A percentile compares a stretch with the other conserved stretches of the same genome.
Evolutionary conservation across 2,888 invertebrate genomes (phyloP).

Genomic region (Empis stercorea): DNA sequence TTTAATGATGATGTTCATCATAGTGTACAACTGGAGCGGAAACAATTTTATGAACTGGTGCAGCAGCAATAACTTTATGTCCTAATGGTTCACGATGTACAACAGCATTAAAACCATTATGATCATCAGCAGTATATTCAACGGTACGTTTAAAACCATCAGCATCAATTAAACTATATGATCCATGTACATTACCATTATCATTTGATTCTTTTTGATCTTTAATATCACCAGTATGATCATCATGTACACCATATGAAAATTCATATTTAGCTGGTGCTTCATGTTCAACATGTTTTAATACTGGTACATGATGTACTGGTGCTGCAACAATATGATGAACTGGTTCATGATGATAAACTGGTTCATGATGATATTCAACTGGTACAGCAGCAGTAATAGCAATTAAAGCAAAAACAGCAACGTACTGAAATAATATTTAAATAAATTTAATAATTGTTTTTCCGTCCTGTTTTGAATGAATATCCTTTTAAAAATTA

Average conservation of each 20-base stretch:
- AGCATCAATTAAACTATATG: conserved; percentile 41
- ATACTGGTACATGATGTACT: not conserved
- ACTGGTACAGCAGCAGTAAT: conserved; percentile 22
- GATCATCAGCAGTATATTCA: conserved; percentile 42
- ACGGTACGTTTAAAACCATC: conserved; percentile 42
- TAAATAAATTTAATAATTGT: not conserved
- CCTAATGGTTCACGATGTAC: conserved; percentile 40
- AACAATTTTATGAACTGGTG: conserved; percentile 12
- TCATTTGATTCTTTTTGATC: conserved; percentile 40
- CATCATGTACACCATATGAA: conserved; percentile 39
- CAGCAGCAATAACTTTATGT: conserved; percentile 24
- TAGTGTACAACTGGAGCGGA: conserved; percentile 8
- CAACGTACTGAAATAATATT: not conserved
- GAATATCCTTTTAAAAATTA: not conserved
- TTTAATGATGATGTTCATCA: conserved; percentile 3
- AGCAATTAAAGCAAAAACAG: conserved; percentile 15
- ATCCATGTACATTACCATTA: conserved; percentile 40
- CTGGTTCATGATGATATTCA: conserved; percentile 19
- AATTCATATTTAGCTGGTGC: conserved; percentile 40
- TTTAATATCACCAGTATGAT: conserved; percentile 41
- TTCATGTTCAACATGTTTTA: conserved; percentile 23
- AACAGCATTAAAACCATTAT: conserved; percentile 43
- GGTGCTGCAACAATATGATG: conserved; percentile 2
- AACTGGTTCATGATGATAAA: conserved; percentile 1
- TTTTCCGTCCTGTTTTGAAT: too few species aligned